Conservation (phyloP, 2,797 vertebrate species). For the Spinus olivaceus region DNA sequence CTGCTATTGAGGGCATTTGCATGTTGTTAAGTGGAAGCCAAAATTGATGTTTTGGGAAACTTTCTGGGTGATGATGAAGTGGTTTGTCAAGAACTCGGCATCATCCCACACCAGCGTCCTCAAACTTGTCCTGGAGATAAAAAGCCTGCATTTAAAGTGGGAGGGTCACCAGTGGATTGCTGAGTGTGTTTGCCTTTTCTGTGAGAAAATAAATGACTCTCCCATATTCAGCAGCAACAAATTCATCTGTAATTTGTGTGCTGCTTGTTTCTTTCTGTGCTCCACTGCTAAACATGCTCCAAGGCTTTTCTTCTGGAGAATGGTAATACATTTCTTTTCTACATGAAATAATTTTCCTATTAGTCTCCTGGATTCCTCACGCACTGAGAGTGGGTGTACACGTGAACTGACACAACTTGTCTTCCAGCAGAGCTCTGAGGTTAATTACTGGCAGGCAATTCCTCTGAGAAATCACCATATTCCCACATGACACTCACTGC, state of each 20-base stretch:
- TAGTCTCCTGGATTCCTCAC: neutral
- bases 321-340: neutral
- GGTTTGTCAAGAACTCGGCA: neutral
- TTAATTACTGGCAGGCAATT: neutral
- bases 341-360: neutral
- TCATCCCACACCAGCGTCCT: neutral
- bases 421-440: conserved; percentile 1
- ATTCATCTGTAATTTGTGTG: neutral
- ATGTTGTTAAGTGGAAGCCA: neutral
- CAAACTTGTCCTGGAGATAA: neutral
- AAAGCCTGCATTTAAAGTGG: conserved; percentile 9
- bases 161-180: neutral
- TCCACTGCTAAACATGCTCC: neutral
- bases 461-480: neutral
- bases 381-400: neutral
- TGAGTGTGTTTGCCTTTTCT: neutral
- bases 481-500: neutral
- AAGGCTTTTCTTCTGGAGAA: neutral
- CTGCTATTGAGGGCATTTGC: neutral
- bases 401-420: neutral
- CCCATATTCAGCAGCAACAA: neutral
- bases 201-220: neutral
- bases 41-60: neutral
- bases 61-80: neutral
- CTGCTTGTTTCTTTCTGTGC: neutral